A percentile compares a stretch with the other conserved stretches of the same genome.
Evolutionary conservation across 2,113 vertebrate species (phyloP).

Genomic region (Cathartes aura): DNA sequence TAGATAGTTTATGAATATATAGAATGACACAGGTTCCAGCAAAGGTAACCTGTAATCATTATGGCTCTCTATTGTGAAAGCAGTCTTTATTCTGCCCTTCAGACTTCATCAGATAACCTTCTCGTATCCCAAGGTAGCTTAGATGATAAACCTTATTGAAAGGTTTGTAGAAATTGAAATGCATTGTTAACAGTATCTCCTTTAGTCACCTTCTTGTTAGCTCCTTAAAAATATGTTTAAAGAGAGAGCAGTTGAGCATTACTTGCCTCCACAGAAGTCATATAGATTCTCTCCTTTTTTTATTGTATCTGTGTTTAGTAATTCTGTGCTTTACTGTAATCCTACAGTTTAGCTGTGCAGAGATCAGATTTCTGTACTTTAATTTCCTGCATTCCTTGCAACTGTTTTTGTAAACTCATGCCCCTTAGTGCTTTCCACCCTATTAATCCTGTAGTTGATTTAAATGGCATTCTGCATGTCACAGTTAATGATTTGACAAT

Average conservation of each 20-base stretch:
- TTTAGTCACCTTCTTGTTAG: not conserved
- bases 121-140: not conserved
- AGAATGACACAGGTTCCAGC: not conserved
- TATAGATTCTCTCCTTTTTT: not conserved
- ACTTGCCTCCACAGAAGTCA: not conserved
- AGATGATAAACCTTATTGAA: not conserved
- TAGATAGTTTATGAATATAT: not conserved
- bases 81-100: not conserved
- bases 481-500: not conserved
- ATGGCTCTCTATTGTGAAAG: not conserved
- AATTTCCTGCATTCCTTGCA: not conserved
- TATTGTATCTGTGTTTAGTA: not conserved
- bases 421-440: not conserved
- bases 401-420: not conserved
- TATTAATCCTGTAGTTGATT: not conserved
- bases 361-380: not conserved
- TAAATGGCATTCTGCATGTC: not conserved
- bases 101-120: not conserved
- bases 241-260: not conserved
- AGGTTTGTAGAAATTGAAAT: not conserved
- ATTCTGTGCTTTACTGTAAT: not conserved
- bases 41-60: not conserved
- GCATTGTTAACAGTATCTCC: not conserved
- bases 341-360: not conserved
- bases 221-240: not conserved